Percentiles rank a stretch among this genome's conserved stretches.
phyloP scores from a whole-genome alignment of 2,797 vertebrate species.

The Urophycis tenuis region DNA sequence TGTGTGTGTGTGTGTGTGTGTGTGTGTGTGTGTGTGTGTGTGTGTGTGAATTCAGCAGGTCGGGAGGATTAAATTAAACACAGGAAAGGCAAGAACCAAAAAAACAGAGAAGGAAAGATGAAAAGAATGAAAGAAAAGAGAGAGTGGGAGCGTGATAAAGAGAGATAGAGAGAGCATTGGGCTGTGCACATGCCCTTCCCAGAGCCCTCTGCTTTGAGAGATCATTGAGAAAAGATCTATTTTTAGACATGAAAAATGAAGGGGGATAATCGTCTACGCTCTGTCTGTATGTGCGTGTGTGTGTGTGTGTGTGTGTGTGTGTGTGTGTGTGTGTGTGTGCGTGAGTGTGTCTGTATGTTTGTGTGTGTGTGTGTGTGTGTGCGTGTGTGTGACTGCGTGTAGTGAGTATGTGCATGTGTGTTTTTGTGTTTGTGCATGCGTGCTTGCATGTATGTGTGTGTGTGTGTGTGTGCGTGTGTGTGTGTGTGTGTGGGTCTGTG shows the following conservation, averaged over 20 bases:
- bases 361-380: conserved; percentile 21
- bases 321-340: too few species aligned
- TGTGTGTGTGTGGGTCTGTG: conserved; percentile 14
- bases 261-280: conserved; percentile 41
- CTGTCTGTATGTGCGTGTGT: neutral
- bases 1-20: neutral
- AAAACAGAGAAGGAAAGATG: neutral
- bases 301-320: neutral
- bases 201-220: conserved; percentile 56
- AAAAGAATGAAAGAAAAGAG: neutral
- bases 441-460: conserved; percentile 23
- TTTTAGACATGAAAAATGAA: conserved; percentile 61
- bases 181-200: conserved; percentile 57
- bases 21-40: neutral
- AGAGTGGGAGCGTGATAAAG: conserved; percentile 20
- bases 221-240: conserved; percentile 66
- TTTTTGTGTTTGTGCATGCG: conserved; percentile 16
- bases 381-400: conserved; percentile 5
- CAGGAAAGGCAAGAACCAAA: neutral
- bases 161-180: conserved; percentile 50
- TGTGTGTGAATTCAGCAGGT: neutral
- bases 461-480: conserved; percentile 14
- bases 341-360: conserved; percentile 16
- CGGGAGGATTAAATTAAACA: neutral
- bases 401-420: conserved; percentile 14